A percentile compares a stretch with the other conserved stretches of the same genome.
Conservation (phyloP, 2,888 invertebrate species). For the Atrina japonica region DNA sequence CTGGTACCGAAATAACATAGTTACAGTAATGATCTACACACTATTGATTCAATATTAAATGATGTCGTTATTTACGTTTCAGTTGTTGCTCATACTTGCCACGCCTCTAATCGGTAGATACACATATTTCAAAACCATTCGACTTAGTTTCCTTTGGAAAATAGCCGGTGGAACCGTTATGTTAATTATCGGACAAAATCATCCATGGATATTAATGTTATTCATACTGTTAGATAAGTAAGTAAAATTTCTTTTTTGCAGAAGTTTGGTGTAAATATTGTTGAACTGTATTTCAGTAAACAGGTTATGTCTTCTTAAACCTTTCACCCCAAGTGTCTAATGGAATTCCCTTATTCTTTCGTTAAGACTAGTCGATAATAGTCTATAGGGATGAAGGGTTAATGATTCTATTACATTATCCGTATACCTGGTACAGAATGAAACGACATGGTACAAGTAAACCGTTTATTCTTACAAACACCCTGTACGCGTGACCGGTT, state of each 20-base stretch:
- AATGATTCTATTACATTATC: no score
- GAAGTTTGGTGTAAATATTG: neutral
- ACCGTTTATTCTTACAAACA: no score
- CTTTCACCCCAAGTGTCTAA: no score
- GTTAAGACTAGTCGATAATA: no score
- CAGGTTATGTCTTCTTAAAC: slow-evolving; percentile 67
- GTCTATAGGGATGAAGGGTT: no score
- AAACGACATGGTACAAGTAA: no score
- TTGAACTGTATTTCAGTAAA: slow-evolving; percentile 50
- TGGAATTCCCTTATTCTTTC: no score
- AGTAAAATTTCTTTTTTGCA: slow-evolving; percentile 29
- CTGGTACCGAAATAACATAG: no score
- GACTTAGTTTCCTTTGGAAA: slow-evolving; percentile 59
- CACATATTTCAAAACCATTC: slow-evolving; percentile 66
- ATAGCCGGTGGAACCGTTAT: slow-evolving; percentile 56
- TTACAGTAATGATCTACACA: no score
- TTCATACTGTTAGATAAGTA: slow-evolving; percentile 67
- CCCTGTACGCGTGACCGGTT: no score
- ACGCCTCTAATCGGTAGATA: slow-evolving; percentile 52
- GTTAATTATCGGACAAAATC: slow-evolving; percentile 54
- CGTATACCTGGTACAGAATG: no score
- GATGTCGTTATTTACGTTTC: slow-evolving; percentile 35
- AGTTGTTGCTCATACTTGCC: slow-evolving; percentile 65
- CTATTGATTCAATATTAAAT: neutral
- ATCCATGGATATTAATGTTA: slow-evolving; percentile 61